A percentile compares a stretch with the other conserved stretches of the same genome.
These are phyloP conservation scores for Helleia helle DNA, from an alignment of 2,888 invertebrate genomes.

Conservation along the genomic window DNA sequence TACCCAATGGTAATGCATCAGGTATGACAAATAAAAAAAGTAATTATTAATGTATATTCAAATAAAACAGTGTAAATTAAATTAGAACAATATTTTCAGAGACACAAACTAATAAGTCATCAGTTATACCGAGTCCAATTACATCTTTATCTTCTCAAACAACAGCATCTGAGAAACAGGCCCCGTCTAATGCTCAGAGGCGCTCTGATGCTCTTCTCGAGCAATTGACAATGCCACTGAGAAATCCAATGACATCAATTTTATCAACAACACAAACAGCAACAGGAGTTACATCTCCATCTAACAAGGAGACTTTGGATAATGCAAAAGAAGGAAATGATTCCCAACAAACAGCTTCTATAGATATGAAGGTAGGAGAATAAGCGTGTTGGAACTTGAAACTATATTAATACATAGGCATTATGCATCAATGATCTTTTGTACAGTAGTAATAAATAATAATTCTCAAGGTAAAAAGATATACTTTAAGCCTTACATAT, in stretches of 20 bases:
- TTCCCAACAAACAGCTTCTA: conserved; percentile 41
- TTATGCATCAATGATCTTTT: no score
- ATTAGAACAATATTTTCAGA: conserved; percentile 28
- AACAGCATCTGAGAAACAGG: conserved; percentile 47
- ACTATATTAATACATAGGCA: no score
- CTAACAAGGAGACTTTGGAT: conserved; percentile 54
- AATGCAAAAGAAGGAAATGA: conserved; percentile 43
- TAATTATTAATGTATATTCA: conserved; percentile 6
- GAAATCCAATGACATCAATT: conserved; percentile 42
- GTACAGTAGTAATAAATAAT: no score
- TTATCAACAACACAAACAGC: conserved; percentile 33
- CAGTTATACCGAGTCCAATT: conserved; percentile 54
- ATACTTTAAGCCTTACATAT: no score
- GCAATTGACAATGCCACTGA: conserved; percentile 56
- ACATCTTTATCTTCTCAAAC: conserved; percentile 55
- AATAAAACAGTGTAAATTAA: background rate
- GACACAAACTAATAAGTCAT: conserved; percentile 50
- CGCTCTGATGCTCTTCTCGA: conserved; percentile 61
- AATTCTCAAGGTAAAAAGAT: no score
- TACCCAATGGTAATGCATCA: conserved; percentile 61
- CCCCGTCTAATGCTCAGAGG: conserved; percentile 51
- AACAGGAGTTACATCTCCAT: conserved; percentile 43
- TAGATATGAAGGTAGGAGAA: conserved; percentile 58
- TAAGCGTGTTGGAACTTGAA: no score
- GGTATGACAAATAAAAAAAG: conserved; percentile 33